phyloP scores from a whole-genome alignment of 1,140 invertebrate genomes.

The Dryas iulia region DNA sequence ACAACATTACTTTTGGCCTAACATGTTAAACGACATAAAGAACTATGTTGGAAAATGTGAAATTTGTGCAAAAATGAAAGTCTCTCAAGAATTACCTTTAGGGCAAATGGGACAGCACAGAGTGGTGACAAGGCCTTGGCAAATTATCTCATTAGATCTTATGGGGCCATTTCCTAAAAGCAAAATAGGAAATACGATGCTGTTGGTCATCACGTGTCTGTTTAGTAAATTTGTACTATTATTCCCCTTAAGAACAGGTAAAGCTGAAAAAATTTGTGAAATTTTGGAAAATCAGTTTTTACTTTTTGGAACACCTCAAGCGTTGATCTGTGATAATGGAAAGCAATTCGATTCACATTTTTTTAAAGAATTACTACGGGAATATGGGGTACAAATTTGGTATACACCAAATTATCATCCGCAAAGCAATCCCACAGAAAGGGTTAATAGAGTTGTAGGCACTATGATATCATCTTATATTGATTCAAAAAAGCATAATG shows the following conservation, averaged over 20 bases:
- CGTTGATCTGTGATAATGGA: too few species aligned
- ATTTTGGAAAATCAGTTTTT: too few species aligned
- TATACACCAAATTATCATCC: too few species aligned
- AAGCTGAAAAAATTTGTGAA: too few species aligned
- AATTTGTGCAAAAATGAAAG: slow-evolving; percentile 40
- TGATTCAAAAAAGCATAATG: too few species aligned
- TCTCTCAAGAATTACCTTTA: slow-evolving; percentile 16
- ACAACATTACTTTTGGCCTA: slow-evolving; percentile 12
- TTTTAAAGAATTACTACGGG: too few species aligned
- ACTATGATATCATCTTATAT: too few species aligned
- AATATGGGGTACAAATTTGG: too few species aligned
- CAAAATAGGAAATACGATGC: slow-evolving; percentile 33
- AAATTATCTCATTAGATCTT: slow-evolving; percentile 32
- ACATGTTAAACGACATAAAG: slow-evolving; percentile 5
- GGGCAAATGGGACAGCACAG: slow-evolving; percentile 36
- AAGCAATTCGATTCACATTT: too few species aligned
- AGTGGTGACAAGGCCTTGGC: slow-evolving; percentile 31
- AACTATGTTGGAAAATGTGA: slow-evolving; percentile 40
- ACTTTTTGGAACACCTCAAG: too few species aligned
- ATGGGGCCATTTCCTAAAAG: slow-evolving; percentile 41
- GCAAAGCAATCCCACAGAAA: too few species aligned
- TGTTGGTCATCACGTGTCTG: slow-evolving; percentile 34
- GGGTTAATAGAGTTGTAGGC: too few species aligned
- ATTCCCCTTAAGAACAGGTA: slow-evolving; percentile 34
- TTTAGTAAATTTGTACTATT: slow-evolving; percentile 40